phyloP scores from a whole-genome alignment of 2,113 vertebrate genomes.

The Myodes glareolus region DNA sequence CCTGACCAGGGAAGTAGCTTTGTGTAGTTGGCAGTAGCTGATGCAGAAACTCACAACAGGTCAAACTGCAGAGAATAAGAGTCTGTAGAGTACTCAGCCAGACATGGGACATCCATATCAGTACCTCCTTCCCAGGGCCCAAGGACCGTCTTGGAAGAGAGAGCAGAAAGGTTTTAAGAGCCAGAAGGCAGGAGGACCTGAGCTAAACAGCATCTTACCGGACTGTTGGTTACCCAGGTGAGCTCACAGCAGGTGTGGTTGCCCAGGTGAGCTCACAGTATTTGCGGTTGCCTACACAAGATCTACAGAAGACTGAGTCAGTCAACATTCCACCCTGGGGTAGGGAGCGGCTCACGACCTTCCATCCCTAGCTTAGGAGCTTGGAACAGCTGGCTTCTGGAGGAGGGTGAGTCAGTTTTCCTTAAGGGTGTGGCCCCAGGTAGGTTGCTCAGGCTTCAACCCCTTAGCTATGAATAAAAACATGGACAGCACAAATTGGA shows the following conservation, averaged over 20 bases:
- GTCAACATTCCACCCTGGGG: not conserved
- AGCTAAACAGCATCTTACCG: not conserved
- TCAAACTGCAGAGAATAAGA: not conserved
- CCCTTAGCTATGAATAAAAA: not conserved
- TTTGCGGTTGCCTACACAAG: not conserved
- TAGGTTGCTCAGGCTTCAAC: not conserved
- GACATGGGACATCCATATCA: not conserved
- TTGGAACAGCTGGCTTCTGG: not conserved
- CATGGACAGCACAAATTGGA: not conserved
- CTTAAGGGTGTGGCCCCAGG: not conserved
- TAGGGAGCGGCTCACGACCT: not conserved
- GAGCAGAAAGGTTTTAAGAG: not conserved
- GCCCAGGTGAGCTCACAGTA: not conserved
- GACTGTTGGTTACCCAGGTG: not conserved
- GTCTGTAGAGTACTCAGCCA: not conserved
- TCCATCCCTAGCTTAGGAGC: not conserved
- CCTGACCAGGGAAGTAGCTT: not conserved
- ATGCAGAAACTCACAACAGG: not conserved
- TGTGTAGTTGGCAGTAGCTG: not conserved
- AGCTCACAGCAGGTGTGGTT: not conserved
- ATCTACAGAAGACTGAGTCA: not conserved
- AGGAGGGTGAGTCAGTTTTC: not conserved
- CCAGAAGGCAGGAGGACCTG: not conserved
- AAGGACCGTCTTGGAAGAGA: not conserved
- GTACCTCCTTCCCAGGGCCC: not conserved